Conservation (phyloP, 2,113 vertebrate genomes). For the Megaptera novaeangliae region DNA sequence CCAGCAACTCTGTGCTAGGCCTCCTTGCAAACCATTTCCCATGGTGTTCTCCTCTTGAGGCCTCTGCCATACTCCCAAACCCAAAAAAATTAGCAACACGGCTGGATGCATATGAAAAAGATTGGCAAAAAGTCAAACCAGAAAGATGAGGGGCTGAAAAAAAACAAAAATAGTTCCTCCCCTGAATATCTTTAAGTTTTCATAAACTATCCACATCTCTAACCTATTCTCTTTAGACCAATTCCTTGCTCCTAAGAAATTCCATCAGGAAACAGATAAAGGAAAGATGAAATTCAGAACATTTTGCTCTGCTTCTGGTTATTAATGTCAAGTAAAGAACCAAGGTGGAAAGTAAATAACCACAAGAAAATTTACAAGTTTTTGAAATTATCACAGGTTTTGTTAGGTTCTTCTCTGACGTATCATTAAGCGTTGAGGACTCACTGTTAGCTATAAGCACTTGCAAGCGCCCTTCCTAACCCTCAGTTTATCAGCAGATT, state of each 20-base stretch:
- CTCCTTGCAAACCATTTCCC: background rate
- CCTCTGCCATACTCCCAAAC: background rate
- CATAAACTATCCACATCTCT: background rate
- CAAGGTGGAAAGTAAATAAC: background rate
- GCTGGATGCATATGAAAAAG: background rate
- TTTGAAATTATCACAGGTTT: background rate
- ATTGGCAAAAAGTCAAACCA: background rate
- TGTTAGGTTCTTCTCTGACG: background rate
- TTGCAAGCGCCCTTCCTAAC: background rate
- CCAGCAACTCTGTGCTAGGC: background rate
- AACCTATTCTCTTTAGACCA: background rate
- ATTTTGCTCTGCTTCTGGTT: background rate
- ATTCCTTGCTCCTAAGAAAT: slow-evolving; percentile 17
- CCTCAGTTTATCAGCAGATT: background rate
- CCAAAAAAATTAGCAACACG: background rate
- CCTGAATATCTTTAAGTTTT: background rate
- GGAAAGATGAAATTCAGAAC: slow-evolving; percentile 21
- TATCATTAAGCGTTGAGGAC: background rate
- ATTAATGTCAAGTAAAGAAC: background rate
- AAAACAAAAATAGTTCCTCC: background rate
- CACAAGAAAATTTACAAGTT: background rate
- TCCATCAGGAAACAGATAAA: background rate
- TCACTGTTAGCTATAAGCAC: background rate
- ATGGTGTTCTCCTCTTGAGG: background rate
- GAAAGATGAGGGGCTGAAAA: background rate